Evolutionary conservation across 2,113 vertebrate genomes (phyloP).

Genomic region (Chamaea fasciata): DNA sequence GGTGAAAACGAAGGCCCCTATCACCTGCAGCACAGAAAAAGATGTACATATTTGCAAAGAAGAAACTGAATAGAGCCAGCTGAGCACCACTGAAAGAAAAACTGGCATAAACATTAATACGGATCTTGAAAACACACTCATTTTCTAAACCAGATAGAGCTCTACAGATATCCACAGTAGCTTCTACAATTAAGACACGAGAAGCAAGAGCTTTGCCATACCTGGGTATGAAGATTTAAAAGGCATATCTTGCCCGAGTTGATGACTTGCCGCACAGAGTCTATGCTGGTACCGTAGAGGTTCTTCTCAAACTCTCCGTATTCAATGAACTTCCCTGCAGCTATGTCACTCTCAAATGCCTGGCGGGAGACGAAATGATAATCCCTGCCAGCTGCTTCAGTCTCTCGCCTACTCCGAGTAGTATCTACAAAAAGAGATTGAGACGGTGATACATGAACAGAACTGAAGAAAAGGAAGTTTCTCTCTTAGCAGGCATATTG

Average conservation of each 20-base stretch:
- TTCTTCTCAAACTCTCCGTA: slow-evolving; percentile 94
- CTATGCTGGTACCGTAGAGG: slow-evolving; percentile 91
- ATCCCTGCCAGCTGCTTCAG: slow-evolving; percentile 89
- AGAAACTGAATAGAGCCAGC: not conserved
- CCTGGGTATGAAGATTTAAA: slow-evolving; percentile 90
- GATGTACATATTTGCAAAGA: not conserved
- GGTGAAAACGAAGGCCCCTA: not conserved
- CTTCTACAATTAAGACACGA: not conserved
- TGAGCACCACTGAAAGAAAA: not conserved
- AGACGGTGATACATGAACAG: not conserved
- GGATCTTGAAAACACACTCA: not conserved
- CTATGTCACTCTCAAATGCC: slow-evolving; percentile 84
- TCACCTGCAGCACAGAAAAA: not conserved
- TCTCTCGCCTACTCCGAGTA: slow-evolving; percentile 83
- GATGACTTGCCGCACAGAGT: slow-evolving; percentile 88
- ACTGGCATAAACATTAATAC: not conserved
- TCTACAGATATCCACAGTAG: not conserved
- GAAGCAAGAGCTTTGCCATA: slow-evolving; percentile 56
- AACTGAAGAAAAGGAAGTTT: not conserved
- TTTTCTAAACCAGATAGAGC: not conserved
- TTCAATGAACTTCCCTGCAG: slow-evolving; percentile 89
- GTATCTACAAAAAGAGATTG: slow-evolving; percentile 77
- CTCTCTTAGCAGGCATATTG: not conserved
- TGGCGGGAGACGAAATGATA: slow-evolving; percentile 89
- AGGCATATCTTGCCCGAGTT: slow-evolving; percentile 93